These are phyloP conservation scores for Lithophane ornitopus DNA, from an alignment of 2,888 invertebrate genomes.

Conservation along the genomic window DNA sequence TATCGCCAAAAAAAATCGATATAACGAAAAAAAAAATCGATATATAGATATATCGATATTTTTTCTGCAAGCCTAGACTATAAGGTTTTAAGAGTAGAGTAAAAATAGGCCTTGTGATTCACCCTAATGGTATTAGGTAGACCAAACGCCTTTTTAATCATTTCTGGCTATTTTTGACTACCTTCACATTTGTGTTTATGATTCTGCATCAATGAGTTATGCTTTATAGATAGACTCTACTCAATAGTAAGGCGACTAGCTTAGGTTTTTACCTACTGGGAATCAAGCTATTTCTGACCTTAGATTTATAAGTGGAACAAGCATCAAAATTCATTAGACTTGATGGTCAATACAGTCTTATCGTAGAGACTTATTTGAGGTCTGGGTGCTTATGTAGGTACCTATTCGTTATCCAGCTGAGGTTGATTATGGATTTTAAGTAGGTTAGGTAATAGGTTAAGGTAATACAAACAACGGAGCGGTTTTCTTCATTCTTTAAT, in stretches of 20 bases:
- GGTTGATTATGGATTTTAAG: background rate
- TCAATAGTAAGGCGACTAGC: background rate
- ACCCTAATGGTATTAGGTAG: background rate
- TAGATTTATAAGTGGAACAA: background rate
- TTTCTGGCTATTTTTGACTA: background rate
- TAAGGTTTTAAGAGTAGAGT: background rate
- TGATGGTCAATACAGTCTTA: background rate
- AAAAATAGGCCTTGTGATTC: background rate
- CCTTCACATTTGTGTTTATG: background rate
- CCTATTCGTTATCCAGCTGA: background rate
- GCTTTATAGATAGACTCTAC: background rate
- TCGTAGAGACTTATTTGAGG: background rate
- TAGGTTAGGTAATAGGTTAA: background rate
- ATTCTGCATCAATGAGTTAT: background rate
- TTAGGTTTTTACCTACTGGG: background rate
- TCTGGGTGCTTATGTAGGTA: background rate
- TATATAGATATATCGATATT: no score
- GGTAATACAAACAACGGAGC: slow-evolving; percentile 76
- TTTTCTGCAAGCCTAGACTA: no score
- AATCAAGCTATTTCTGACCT: background rate
- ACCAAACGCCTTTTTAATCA: background rate
- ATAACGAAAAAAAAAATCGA: no score
- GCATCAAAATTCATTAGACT: no score
- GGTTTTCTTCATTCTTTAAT: slow-evolving; percentile 90
- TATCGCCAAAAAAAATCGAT: no score